Evolutionary conservation across 1,140 invertebrate species (phyloP), one percentile per base, ranked within the genome.

Genomic region (Bombus polaris): DNA sequence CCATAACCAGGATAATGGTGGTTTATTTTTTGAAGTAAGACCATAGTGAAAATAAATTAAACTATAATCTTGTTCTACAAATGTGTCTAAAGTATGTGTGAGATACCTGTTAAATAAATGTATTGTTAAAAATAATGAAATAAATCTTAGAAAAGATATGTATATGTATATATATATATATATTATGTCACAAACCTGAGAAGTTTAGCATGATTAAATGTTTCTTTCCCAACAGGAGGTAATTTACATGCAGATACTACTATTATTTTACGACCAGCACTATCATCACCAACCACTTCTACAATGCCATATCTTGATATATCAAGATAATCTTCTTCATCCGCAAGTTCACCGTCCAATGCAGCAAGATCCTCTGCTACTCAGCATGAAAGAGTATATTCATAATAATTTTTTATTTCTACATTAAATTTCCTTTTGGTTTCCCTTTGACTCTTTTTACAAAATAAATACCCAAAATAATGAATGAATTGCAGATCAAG

Each of bases 41-140:
- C 99, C 99, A 96, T 98, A 98, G 96, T 99, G 99, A 93, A 99
- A 99, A 94, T 99, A 99, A n/a, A 99, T 98, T 78, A 99, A 96
- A 91, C 98, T 99, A 95, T 99, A 99, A 94, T 99, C 99, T 95
- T 99, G 98, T 94, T 99, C 98, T 68, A 99, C 99, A 95, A 99
- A 99, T 93, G 98, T 98, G 95, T 99, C 99, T 94, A 99, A 96
- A 71, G 99, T 99, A 94, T 97, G 97, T 94, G 98, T 98, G 88
- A 99, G 96, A 96, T 99, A 99, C 94, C 98, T 99, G 94, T 47
- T 96, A 95, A 86, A 85, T 90, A 87, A 91, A 88, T 82, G 79
- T 76, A 72, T 83, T 15, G 39, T 83, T 74, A 89, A 76, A 84
- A 79, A 73, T 5, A 85, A 71, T 83, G 35, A 86, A 62, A 79